Percentiles rank a stretch among this genome's conserved stretches.
Evolutionary conservation across 1,140 invertebrate genomes (phyloP).

Genomic region (Polypedilum pembai): DNA sequence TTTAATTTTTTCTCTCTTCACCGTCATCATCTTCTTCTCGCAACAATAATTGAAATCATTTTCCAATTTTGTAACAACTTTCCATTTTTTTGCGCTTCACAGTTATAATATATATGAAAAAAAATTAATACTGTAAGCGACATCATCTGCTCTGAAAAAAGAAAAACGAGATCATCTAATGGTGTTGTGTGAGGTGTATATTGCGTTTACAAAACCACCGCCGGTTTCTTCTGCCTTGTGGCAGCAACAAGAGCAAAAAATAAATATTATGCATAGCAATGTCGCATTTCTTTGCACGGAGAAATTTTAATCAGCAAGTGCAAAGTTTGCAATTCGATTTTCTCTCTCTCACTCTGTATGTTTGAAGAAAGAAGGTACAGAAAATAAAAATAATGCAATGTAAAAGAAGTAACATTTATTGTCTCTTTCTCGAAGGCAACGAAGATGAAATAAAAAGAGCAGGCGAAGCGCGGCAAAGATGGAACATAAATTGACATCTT

Average conservation of each 20-base stretch:
- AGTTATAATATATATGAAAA: constrained; percentile 5
- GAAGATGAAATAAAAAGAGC: too few relatives aligned
- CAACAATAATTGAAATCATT: constrained; percentile 17
- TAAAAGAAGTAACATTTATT: background rate
- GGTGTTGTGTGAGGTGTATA: background rate
- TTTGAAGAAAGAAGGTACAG: background rate
- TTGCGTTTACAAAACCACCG: constrained; percentile 12
- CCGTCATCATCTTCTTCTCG: constrained; percentile 7
- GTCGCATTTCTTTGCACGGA: background rate
- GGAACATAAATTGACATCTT: constrained; percentile 18
- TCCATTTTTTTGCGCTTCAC: constrained; percentile 22
- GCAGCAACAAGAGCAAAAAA: background rate
- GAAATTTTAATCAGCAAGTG: constrained; percentile 18
- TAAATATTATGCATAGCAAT: constrained; percentile 18
- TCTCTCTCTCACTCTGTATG: too few relatives aligned
- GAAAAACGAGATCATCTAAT: constrained; percentile 28
- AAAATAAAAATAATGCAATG: background rate
- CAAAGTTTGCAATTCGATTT: constrained; percentile 7
- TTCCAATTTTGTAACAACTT: constrained; percentile 28
- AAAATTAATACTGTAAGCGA: constrained; percentile 23
- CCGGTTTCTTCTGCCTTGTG: background rate
- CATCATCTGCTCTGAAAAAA: constrained; percentile 27
- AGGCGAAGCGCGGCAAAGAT: background rate
- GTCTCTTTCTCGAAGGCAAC: background rate
- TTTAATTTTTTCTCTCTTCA: background rate